phyloP scores from a whole-genome alignment of 2,113 vertebrate species.

The Collichthys lucidus region DNA sequence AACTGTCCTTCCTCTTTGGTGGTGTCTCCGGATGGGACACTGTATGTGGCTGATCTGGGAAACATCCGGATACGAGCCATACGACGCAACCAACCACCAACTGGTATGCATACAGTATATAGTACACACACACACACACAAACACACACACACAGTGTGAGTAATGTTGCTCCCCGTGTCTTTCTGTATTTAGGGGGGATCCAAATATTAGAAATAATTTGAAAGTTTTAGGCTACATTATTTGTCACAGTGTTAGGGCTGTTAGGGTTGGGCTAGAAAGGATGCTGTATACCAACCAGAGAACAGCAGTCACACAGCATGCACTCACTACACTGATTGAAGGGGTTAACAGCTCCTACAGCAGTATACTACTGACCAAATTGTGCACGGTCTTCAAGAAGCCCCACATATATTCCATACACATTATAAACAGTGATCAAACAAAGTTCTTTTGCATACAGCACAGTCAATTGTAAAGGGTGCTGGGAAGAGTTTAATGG shows the following conservation, averaged over 20 bases:
- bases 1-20: conserved; percentile 94
- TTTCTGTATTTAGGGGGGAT: background rate
- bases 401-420: background rate
- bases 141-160: background rate
- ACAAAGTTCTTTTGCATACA: background rate
- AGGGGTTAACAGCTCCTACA: background rate
- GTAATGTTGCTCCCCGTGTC: background rate
- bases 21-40: conserved; percentile 93
- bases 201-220: background rate
- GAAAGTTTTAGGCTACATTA: too few relatives aligned
- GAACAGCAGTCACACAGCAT: background rate
- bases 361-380: background rate
- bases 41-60: conserved; percentile 96
- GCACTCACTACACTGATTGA: background rate
- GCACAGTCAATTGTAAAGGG: background rate
- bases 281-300: background rate
- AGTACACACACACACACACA: background rate
- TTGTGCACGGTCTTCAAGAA: background rate
- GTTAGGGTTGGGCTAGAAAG: too few relatives aligned
- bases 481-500: background rate
- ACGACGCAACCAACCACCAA: conserved; percentile 89
- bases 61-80: conserved; percentile 97
- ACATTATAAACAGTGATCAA: background rate
- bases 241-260: background rate
- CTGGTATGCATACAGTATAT: conserved; percentile 73